Evolutionary conservation across 2,113 vertebrate species (phyloP), one percentile per base, ranked within the genome.

Genomic region (Orientallactaga bullata): DNA sequence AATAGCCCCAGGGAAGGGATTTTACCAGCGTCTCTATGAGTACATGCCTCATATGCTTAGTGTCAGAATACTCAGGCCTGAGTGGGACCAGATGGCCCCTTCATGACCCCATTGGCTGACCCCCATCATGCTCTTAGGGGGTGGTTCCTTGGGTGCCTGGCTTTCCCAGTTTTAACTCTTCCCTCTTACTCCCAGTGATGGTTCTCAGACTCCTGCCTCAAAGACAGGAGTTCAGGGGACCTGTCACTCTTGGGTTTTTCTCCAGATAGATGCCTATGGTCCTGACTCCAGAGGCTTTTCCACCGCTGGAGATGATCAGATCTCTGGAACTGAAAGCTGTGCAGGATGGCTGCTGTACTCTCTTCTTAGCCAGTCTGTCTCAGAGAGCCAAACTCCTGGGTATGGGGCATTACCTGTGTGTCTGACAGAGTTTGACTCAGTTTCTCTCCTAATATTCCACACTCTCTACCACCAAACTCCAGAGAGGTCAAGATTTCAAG

Each of bases 391-490:
- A 78, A 11, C 55, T 65, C 26, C 9, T 51, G 32, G 17, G 39
- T 26, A 5, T n/a, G 26, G 13, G 35, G 0, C 0, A 0, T 7
- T 39, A 30, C 5, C 6, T 16, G 24, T 51, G 37, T 30, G 12
- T 82, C 8, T 74, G n/a, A 16, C 35, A 63, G 69, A 23, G 58
- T 60, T 68, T 76, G 58, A 82, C 51, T 73, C 13, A 24, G 23
- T 80, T 79, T 94, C 66, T 86, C 61, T 90, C n/a, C 15, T 58
- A 61, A 47, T 35, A 32, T 63, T 76, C 12, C 6, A 18, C 10
- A 83, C 1, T 20, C 26, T 21, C 42, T 55, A 13, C 21, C 9
- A 28, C 8, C 16, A 55, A 39, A 42, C 21, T 76, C 39, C 71
- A 66, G 76, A 69, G 80, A 84, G 35, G 68, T 61, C 88, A 77